Base-by-base conservation (phyloP, 2,888 invertebrate species). In the Eristalis tenax region DNA sequence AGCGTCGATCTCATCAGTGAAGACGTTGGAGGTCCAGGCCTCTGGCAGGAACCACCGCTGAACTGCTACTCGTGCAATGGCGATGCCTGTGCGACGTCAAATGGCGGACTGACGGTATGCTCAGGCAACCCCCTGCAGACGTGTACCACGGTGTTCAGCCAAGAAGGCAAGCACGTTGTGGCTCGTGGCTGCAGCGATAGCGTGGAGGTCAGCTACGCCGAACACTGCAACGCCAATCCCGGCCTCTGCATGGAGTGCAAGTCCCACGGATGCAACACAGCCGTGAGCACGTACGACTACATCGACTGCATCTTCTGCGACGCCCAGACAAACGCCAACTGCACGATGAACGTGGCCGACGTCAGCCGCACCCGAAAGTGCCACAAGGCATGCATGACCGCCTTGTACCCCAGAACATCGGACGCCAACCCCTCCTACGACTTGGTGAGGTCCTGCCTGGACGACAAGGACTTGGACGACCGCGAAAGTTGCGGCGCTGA, bases 201-300 rank as follows among this genome's bases (percentile, higher is more conserved):
- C 0, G 69, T 91, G 3, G n/a, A 13, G 0, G 32, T 18, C 15
- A 61, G 4, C 1, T 35, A 82, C 38, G 85, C 61, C 1, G 28
- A 57, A 0, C 64, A 56, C 0, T 92, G 92, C 70, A 57, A 76
- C 3, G 78, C 1, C 0, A 70, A 63, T 6, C 81, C 65, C 0
- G 83, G 79, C 13, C 68, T 80, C 1, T 92, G 92, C 81, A 89
- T 90, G 68, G 89, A 90, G 56, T 92, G 92, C 56, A 90, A 90
- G 26, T 92, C 92, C 0, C 89, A 88, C 78, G 91, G 90, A 38
- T 92, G 92, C 80, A 92, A 92, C 82, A 68, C 81, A 18, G 90
- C 91, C 2, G 77, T 73, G 8, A 66, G 64, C 28, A 84, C 88
- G 22, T 6, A 50, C 0, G 89, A 91, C 3, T 88, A 91, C 32